phyloP scores from a whole-genome alignment of 1,140 invertebrate species.

The Pseudoatta argentina region DNA sequence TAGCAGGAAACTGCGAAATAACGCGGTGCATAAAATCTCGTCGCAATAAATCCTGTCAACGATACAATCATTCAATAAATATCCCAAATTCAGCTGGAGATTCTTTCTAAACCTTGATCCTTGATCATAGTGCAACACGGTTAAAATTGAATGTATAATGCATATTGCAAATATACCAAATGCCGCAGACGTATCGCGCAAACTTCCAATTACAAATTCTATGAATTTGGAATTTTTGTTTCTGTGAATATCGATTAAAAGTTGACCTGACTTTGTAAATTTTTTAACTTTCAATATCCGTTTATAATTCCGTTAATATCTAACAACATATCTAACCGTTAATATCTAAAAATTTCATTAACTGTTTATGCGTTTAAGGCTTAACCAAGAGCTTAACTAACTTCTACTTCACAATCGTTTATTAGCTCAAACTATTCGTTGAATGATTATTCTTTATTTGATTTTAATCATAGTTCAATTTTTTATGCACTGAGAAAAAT shows the following conservation, averaged over 20 bases:
- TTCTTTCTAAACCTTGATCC: constrained; percentile 16
- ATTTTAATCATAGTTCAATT: background rate
- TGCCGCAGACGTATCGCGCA: background rate
- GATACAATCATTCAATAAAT: constrained; percentile 45
- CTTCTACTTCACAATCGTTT: background rate
- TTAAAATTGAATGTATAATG: constrained; percentile 16
- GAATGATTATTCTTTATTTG: background rate
- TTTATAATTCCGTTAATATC: background rate
- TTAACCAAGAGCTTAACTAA: background rate
- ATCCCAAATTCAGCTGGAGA: background rate
- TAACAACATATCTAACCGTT: background rate
- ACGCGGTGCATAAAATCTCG: constrained; percentile 9
- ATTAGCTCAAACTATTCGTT: background rate
- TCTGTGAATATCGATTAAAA: background rate
- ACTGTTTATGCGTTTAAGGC: background rate
- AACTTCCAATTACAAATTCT: background rate
- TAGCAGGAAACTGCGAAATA: constrained; percentile 33
- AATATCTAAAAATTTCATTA: background rate
- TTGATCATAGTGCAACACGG: background rate
- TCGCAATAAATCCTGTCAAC: background rate
- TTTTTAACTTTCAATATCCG: background rate
- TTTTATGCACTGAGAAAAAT: background rate
- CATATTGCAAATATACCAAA: background rate
- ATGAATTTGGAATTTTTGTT: background rate
- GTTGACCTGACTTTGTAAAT: background rate